Evolutionary conservation across 2,888 invertebrate species (phyloP).

Genomic region (Dolichopus griseipennis): DNA sequence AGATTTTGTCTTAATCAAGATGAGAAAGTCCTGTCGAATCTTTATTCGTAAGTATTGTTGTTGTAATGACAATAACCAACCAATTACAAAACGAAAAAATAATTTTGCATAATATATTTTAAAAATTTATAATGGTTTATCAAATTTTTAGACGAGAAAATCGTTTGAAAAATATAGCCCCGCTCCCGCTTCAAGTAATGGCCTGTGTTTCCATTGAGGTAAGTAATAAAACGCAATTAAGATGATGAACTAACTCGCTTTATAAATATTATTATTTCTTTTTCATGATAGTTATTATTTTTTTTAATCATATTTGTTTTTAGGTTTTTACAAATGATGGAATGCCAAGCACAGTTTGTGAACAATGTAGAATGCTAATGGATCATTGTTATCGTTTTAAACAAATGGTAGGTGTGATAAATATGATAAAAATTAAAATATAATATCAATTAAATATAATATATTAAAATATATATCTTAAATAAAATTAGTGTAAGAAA

Average conservation of each 20-base stretch:
- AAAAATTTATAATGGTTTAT: no score
- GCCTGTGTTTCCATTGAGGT: constrained; percentile 71
- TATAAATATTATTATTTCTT: neutral
- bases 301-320: constrained; percentile 15
- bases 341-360: constrained; percentile 66
- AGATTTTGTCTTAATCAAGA: constrained; percentile 64
- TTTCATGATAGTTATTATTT: neutral
- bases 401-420: constrained; percentile 43
- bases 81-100: no score
- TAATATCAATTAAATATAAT: no score
- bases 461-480: no score
- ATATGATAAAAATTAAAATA: no score
- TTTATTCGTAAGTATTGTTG: constrained; percentile 46
- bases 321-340: constrained; percentile 49
- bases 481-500: constrained; percentile 55
- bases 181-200: constrained; percentile 66
- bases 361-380: constrained; percentile 57
- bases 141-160: constrained; percentile 32
- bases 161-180: constrained; percentile 52
- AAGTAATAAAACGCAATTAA: constrained; percentile 29
- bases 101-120: no score
- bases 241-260: no score
- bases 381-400: constrained; percentile 65
- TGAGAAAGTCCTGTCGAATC: constrained; percentile 51
- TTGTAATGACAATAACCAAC: no score